Conservation (phyloP, 2,888 invertebrate species). For the Thalpophila matura region DNA sequence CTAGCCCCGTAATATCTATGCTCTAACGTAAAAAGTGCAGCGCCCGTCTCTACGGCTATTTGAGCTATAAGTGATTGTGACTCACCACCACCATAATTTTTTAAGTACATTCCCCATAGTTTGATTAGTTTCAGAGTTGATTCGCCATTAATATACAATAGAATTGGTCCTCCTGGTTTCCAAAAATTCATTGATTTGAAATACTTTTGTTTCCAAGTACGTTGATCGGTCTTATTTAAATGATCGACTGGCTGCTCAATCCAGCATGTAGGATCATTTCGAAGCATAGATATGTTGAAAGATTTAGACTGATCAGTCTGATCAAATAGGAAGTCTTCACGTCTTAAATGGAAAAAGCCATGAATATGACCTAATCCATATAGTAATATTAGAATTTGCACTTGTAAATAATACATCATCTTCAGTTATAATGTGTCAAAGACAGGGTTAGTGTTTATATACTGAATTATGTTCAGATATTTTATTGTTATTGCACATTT, state of each 20-base stretch:
- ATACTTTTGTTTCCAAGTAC: constrained; percentile 80
- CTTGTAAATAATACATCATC: background rate
- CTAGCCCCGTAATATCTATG: constrained; percentile 84
- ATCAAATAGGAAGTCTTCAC: background rate
- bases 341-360: constrained; percentile 4
- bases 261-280: constrained; percentile 67
- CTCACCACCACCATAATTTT: too few relatives aligned
- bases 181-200: constrained; percentile 74
- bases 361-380: background rate
- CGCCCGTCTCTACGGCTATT: constrained; percentile 79
- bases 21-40: constrained; percentile 77
- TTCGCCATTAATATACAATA: constrained; percentile 79
- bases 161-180: constrained; percentile 76
- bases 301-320: background rate
- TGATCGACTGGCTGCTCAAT: constrained; percentile 79
- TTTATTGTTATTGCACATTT: background rate
- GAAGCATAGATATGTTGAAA: constrained; percentile 22
- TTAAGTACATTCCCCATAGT: constrained; percentile 66
- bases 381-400: constrained; percentile 12
- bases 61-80: constrained; percentile 66
- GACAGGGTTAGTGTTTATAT: background rate
- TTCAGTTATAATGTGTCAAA: background rate
- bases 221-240: constrained; percentile 70
- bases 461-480: background rate
- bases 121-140: background rate